Evolutionary conservation across 64 coral and sea anemone genomes (phyloP).

Genomic region (Platygyra sinensis): DNA sequence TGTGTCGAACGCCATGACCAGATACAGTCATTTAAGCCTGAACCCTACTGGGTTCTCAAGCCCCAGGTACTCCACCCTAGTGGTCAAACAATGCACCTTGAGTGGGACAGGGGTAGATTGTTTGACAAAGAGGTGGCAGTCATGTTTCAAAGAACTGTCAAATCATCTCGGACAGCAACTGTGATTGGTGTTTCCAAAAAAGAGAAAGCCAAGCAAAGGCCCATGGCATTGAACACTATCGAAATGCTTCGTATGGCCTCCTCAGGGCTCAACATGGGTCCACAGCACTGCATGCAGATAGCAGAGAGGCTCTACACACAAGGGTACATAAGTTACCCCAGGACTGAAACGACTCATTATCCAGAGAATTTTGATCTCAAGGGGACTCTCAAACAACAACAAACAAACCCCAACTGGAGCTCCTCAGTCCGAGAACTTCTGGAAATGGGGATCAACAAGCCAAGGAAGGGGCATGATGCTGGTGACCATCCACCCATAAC

Average conservation of each 20-base stretch:
- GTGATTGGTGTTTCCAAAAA: conserved; percentile 84
- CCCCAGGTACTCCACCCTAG: conserved; percentile 64
- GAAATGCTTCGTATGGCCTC: conserved; percentile 94
- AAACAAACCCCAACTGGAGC: conserved; percentile 68
- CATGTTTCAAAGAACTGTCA: conserved; percentile 83
- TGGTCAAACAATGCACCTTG: conserved; percentile 64
- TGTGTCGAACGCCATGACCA: conserved; percentile 95
- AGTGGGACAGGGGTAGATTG: conserved; percentile 90
- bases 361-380: conserved; percentile 98
- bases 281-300: conserved; percentile 96
- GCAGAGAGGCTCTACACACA: conserved; percentile 95
- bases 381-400: conserved; percentile 77
- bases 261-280: conserved; percentile 89
- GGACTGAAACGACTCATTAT: conserved; percentile 97
- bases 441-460: conserved; percentile 75
- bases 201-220: conserved; percentile 91
- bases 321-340: conserved; percentile 96
- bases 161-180: conserved; percentile 63
- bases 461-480: conserved; percentile 94
- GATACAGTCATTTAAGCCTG: conserved; percentile 97
- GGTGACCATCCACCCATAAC: conserved; percentile 99
- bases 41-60: conserved; percentile 92
- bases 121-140: conserved; percentile 95
- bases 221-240: conserved; percentile 95
- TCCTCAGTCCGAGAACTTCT: conserved; percentile 75